These are phyloP conservation scores for Lepidiolamprologus cunningtoni DNA, from an alignment of 2,113 vertebrate genomes.

Conservation along the genomic window DNA sequence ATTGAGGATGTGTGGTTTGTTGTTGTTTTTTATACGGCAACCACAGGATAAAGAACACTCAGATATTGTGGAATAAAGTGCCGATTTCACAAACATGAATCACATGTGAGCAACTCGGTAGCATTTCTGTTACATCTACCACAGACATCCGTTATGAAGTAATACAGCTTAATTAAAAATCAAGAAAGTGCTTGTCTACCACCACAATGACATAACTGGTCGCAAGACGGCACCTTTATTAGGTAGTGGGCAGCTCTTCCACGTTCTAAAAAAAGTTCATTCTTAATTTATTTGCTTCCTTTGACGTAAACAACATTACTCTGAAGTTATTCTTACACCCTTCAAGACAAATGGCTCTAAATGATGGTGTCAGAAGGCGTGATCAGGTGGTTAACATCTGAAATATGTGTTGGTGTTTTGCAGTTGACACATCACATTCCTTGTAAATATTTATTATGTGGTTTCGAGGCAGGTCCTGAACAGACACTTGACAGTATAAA, in stretches of 20 bases:
- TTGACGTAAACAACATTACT: slow-evolving; percentile 6
- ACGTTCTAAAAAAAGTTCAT: background rate
- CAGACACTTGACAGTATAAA: slow-evolving; percentile 50
- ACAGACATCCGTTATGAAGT: background rate
- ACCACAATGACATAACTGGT: background rate
- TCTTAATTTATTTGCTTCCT: background rate
- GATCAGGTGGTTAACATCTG: background rate
- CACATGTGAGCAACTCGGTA: background rate
- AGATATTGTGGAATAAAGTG: background rate
- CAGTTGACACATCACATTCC: slow-evolving; percentile 40
- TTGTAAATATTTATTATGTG: slow-evolving; percentile 25
- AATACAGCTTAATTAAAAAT: background rate
- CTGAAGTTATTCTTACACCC: slow-evolving; percentile 1
- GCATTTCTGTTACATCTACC: background rate
- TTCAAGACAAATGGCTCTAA: background rate
- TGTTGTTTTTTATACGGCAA: slow-evolving; percentile 36
- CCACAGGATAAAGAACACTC: background rate
- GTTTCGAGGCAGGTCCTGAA: slow-evolving; percentile 17
- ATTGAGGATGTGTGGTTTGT: slow-evolving; percentile 24
- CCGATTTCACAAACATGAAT: background rate
- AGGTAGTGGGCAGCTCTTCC: background rate
- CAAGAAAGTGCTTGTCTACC: background rate
- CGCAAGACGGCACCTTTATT: background rate
- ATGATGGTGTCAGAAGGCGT: slow-evolving; percentile 1
- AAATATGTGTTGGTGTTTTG: slow-evolving; percentile 16